Conservation (phyloP, 2,888 invertebrate species). For the Entomobrya multifasciata region DNA sequence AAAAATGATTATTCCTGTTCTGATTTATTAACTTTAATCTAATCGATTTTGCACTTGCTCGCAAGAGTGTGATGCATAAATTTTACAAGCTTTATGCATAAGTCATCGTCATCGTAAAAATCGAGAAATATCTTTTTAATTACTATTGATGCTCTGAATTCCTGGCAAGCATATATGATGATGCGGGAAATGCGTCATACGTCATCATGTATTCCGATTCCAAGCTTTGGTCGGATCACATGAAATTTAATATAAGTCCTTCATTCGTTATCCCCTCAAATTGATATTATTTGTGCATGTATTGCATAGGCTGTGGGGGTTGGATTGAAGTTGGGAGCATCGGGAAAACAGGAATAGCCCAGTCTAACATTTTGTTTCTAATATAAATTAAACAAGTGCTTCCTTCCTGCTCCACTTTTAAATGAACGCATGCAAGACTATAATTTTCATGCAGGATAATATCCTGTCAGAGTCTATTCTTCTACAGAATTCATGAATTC, state of each 20-base stretch:
- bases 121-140: too few relatives aligned
- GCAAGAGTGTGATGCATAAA: slow-evolving; percentile 26
- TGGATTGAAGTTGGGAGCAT: not conserved
- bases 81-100: slow-evolving; percentile 9
- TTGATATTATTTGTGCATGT: too few relatives aligned
- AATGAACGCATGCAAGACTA: not conserved
- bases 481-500: slow-evolving; percentile 26
- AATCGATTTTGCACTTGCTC: slow-evolving; percentile 52
- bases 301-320: too few relatives aligned
- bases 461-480: slow-evolving; percentile 45
- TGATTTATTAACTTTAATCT: slow-evolving; percentile 43
- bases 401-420: slow-evolving; percentile 48
- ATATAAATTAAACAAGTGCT: slow-evolving; percentile 46
- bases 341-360: not conserved
- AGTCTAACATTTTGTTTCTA: not conserved
- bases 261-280: not conserved
- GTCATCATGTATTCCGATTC: too few relatives aligned
- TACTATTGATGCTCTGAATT: too few relatives aligned
- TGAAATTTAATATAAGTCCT: not conserved
- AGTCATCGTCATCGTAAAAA: too few relatives aligned
- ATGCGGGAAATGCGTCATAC: too few relatives aligned
- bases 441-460: slow-evolving; percentile 8
- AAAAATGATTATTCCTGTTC: slow-evolving; percentile 20
- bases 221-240: not conserved
- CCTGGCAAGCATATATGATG: too few relatives aligned